These are phyloP conservation scores for Gopherus flavomarginatus DNA, from an alignment of 2,113 vertebrate species.

Conservation along the genomic window DNA sequence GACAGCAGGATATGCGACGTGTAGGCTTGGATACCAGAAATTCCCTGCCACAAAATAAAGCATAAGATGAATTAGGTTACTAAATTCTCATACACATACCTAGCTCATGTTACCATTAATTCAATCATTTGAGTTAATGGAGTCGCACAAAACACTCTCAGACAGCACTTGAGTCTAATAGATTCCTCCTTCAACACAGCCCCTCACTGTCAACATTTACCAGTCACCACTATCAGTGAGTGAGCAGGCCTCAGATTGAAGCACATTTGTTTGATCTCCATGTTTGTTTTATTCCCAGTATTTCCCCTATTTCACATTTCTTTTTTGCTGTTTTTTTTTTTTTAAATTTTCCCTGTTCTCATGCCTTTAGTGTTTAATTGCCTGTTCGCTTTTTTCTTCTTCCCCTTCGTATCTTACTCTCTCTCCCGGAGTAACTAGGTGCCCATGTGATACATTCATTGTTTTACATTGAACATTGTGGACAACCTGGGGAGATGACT, in stretches of 20 bases:
- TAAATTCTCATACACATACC: background rate
- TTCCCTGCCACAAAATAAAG: background rate
- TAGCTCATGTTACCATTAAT: slow-evolving; percentile 4
- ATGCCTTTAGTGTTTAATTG: background rate
- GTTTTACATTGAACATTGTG: background rate
- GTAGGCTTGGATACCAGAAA: background rate
- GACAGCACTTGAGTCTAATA: background rate
- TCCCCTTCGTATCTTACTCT: background rate
- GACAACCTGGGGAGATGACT: background rate
- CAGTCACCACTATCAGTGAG: accelerated
- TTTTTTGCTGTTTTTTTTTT: background rate
- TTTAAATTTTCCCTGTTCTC: background rate
- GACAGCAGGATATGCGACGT: slow-evolving; percentile 7
- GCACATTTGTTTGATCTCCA: background rate
- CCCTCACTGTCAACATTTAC: background rate
- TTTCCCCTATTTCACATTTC: background rate
- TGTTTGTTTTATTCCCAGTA: background rate
- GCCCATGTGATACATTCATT: background rate
- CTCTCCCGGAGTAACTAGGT: background rate
- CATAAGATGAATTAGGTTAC: slow-evolving; percentile 44
- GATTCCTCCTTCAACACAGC: background rate
- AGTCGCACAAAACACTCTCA: slow-evolving; percentile 21
- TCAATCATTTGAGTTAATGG: slow-evolving; percentile 33
- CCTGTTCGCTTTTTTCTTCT: background rate
- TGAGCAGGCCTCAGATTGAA: background rate